phyloP scores from a whole-genome alignment of 1,140 invertebrate species.

The Oreohelix idahoensis region DNA sequence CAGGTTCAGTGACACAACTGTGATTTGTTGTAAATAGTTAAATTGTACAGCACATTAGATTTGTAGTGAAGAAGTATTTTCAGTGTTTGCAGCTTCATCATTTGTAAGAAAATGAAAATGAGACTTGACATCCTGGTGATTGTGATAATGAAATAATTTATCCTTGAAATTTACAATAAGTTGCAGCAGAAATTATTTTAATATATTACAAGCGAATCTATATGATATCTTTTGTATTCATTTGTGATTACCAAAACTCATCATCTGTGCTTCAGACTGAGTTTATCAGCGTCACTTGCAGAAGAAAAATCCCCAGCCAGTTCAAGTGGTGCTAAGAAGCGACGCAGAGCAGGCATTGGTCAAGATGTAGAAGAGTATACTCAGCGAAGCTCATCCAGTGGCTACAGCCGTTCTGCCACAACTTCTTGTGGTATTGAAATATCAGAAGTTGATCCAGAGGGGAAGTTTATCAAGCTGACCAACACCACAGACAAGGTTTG shows the following conservation, averaged over 20 bases:
- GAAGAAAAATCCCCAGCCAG: conserved; percentile 20
- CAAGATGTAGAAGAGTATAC: conserved; percentile 52
- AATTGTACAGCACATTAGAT: too few species aligned
- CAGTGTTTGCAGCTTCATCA: too few species aligned
- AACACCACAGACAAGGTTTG: conserved; percentile 87
- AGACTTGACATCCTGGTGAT: too few species aligned
- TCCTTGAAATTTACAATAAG: too few species aligned
- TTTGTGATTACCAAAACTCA: not conserved
- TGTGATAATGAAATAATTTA: too few species aligned
- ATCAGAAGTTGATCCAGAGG: conserved; percentile 87
- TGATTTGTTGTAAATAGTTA: too few species aligned
- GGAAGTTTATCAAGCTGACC: conserved; percentile 88
- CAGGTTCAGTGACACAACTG: too few species aligned
- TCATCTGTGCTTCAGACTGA: conserved; percentile 72
- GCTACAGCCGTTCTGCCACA: conserved; percentile 82
- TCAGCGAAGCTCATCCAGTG: conserved; percentile 73
- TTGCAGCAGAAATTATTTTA: too few species aligned
- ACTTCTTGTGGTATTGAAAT: conserved; percentile 91
- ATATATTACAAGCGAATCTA: not conserved
- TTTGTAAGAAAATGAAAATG: too few species aligned
- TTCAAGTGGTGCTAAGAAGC: conserved; percentile 75
- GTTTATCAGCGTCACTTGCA: conserved; percentile 76
- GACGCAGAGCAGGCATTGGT: conserved; percentile 56
- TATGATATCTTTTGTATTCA: not conserved
- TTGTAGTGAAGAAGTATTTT: too few species aligned